These are phyloP conservation scores for Ceratina calcarata DNA, from an alignment of 1,140 invertebrate species.

Conservation along the genomic window DNA sequence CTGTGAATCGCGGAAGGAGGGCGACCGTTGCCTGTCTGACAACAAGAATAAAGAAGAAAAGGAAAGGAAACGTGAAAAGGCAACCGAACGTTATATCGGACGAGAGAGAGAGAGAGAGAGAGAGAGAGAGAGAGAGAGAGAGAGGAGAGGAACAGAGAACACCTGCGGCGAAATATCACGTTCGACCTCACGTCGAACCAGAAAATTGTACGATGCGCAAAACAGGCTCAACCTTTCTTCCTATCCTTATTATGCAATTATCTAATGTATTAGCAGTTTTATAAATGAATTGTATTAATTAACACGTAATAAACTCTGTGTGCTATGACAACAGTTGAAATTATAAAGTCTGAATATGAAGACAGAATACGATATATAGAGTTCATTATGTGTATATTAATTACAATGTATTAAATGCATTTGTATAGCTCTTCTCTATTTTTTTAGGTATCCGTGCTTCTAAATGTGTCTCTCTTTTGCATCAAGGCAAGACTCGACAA, in stretches of 20 bases:
- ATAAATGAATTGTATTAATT: too few relatives aligned
- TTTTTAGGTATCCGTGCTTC: conserved; percentile 2
- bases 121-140: not conserved
- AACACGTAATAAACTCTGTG: too few relatives aligned
- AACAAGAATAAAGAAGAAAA: conserved; percentile 7
- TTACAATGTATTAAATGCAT: too few relatives aligned
- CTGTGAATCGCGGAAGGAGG: conserved; percentile 26
- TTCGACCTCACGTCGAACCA: conserved; percentile 56
- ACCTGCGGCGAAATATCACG: conserved; percentile 58
- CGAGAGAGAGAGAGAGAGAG: not conserved
- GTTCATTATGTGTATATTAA: too few relatives aligned
- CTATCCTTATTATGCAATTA: too few relatives aligned
- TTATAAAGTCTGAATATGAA: too few relatives aligned
- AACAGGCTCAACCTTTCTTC: conserved; percentile 57
- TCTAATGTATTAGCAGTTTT: too few relatives aligned
- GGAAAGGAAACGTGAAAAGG: conserved; percentile 23
- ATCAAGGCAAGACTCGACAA: conserved; percentile 36
- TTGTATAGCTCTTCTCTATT: not conserved
- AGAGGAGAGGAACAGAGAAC: conserved; percentile 11
- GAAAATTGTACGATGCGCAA: conserved; percentile 60
- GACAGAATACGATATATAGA: too few relatives aligned
- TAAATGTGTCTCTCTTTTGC: conserved; percentile 28
- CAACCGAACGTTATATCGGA: conserved; percentile 25
- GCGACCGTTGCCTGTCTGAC: conserved; percentile 16
- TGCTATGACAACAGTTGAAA: too few relatives aligned